Evolutionary conservation across 2,113 vertebrate species (phyloP).

Genomic region (Aegotheles bennettii): DNA sequence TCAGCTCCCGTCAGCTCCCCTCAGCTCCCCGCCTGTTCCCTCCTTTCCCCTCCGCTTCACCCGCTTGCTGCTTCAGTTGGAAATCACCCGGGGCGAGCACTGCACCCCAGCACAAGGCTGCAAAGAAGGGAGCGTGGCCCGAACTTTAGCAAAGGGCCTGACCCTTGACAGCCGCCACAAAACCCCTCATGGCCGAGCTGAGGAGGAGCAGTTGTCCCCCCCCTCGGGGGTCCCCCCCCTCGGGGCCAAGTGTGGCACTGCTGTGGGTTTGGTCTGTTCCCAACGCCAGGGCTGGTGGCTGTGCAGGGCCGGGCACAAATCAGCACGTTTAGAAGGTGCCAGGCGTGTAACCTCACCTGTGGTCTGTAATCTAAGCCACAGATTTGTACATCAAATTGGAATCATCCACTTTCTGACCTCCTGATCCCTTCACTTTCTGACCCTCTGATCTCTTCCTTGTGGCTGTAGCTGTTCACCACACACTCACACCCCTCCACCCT

Average conservation of each 20-base stretch:
- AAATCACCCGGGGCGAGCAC: too few species aligned
- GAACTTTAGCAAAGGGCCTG: too few species aligned
- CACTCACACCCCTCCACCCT: not conserved
- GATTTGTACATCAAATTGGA: rapidly evolving
- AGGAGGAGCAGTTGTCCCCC: too few species aligned
- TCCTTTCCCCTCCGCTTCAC: too few species aligned
- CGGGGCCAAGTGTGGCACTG: rapidly evolving
- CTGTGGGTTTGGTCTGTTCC: rapidly evolving
- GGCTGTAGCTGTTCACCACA: not conserved
- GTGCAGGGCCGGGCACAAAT: rapidly evolving
- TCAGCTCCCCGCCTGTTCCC: too few species aligned
- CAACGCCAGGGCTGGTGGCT: rapidly evolving
- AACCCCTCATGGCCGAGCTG: too few species aligned
- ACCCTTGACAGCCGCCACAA: too few species aligned
- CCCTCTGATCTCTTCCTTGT: not conserved
- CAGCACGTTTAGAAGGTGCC: not conserved
- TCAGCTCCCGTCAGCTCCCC: too few species aligned
- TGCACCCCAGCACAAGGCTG: not conserved
- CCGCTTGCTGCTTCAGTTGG: too few species aligned
- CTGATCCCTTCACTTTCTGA: not conserved
- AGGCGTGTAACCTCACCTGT: too few species aligned
- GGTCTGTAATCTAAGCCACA: too few species aligned
- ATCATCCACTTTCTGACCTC: rapidly evolving
- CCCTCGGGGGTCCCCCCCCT: too few species aligned
- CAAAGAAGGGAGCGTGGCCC: not conserved